phyloP scores from a whole-genome alignment of 1,140 invertebrate genomes.

The Drosophila nikananu region DNA sequence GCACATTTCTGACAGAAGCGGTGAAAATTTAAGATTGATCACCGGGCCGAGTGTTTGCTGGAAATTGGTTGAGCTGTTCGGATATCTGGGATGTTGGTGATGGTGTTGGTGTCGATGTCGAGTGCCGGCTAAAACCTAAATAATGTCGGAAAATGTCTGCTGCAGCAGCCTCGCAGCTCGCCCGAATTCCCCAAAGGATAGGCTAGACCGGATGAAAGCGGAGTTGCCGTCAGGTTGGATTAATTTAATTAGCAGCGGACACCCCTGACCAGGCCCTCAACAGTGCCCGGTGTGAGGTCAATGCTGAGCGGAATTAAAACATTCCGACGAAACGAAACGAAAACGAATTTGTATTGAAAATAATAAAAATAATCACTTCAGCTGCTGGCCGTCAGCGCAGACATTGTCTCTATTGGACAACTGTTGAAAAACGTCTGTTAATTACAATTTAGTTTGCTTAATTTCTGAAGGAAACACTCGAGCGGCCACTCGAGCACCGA shows the following conservation, averaged over 20 bases:
- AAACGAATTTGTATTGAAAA: constrained; percentile 60
- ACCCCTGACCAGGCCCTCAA: constrained; percentile 37
- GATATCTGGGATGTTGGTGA: constrained; percentile 25
- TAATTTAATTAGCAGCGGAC: constrained; percentile 67
- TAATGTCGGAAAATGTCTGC: constrained; percentile 62
- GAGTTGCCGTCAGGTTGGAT: constrained; percentile 36
- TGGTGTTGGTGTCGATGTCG: constrained; percentile 42
- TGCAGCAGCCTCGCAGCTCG: constrained; percentile 1
- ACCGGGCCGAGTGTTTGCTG: constrained; percentile 72
- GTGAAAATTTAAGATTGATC: constrained; percentile 85
- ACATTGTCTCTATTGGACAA: constrained; percentile 45
- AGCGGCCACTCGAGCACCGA: constrained; percentile 17
- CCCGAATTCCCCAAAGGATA: constrained; percentile 29
- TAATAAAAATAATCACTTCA: constrained; percentile 55
- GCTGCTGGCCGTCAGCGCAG: constrained; percentile 40
- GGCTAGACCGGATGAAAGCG: constrained; percentile 7
- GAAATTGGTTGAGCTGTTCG: constrained; percentile 64
- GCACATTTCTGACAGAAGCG: constrained; percentile 84
- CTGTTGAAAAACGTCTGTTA: constrained; percentile 49
- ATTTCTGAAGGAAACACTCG: constrained; percentile 47
- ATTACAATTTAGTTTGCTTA: constrained; percentile 56
- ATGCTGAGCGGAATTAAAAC: constrained; percentile 47
- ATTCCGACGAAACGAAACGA: constrained; percentile 33
- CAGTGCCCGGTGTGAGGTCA: constrained; percentile 46
- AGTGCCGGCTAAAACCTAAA: constrained; percentile 77